These are phyloP conservation scores for Onychostruthus taczanowskii DNA, from an alignment of 2,113 vertebrate species.

Conservation along the genomic window DNA sequence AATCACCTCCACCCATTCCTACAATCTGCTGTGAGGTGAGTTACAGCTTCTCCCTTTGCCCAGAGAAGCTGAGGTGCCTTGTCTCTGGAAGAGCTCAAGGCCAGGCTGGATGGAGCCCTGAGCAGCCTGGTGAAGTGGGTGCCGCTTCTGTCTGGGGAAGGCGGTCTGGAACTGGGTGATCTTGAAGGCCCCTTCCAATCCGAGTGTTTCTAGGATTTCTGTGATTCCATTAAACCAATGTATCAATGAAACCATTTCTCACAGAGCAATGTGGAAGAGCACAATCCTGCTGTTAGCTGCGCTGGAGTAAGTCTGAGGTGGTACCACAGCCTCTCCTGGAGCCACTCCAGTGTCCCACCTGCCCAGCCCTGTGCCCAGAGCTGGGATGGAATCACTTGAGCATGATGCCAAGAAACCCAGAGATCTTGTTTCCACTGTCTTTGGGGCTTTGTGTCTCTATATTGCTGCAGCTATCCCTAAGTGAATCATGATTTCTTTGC, in stretches of 20 bases:
- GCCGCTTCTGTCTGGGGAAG: too few relatives aligned
- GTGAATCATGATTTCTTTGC: background rate
- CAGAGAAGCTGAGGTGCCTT: background rate
- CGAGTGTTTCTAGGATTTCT: background rate
- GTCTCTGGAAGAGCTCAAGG: background rate
- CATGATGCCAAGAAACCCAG: background rate
- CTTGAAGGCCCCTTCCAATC: background rate
- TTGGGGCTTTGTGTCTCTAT: background rate
- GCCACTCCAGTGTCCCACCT: fast-evolving
- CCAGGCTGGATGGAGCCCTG: background rate
- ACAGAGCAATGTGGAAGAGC: background rate
- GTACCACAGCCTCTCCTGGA: background rate
- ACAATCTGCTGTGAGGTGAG: background rate
- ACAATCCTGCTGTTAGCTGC: background rate
- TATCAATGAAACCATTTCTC: background rate
- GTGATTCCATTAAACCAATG: background rate
- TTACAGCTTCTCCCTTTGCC: background rate
- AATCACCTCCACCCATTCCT: background rate
- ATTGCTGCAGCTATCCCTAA: background rate
- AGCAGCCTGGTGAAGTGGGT: background rate
- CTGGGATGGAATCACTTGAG: background rate
- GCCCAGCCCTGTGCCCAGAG: background rate
- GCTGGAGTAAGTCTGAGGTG: background rate
- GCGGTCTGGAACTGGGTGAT: fast-evolving
- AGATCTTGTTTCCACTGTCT: background rate